These are phyloP conservation scores for Tigriopus japonicus DNA, from an alignment of 1,140 invertebrate species.

Conservation along the genomic window DNA sequence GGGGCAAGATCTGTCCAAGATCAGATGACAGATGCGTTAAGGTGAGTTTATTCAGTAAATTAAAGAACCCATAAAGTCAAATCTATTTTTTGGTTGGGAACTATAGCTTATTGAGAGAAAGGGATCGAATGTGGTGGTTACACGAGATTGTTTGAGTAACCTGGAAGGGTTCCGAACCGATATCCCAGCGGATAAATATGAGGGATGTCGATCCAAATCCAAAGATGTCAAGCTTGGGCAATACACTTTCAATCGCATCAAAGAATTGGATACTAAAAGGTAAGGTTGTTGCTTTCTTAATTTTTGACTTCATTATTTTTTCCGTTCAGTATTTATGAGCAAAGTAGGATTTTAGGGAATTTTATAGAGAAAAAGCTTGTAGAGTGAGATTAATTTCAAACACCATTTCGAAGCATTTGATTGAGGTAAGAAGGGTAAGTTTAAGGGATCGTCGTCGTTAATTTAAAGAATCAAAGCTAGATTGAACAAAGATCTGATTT, in stretches of 20 bases:
- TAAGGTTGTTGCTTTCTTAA: too few species aligned
- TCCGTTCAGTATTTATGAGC: too few species aligned
- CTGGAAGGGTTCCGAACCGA: constrained; percentile 53
- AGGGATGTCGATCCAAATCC: constrained; percentile 56
- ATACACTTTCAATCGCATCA: constrained; percentile 69
- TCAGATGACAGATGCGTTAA: constrained; percentile 74
- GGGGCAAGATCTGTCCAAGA: constrained; percentile 54
- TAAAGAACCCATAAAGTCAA: constrained; percentile 47
- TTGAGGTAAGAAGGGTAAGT: too few species aligned
- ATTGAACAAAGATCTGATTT: too few species aligned
- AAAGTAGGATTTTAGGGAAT: too few species aligned
- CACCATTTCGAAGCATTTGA: too few species aligned
- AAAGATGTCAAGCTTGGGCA: constrained; percentile 55
- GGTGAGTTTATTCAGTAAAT: constrained; percentile 44
- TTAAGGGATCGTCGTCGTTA: too few species aligned
- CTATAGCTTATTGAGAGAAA: constrained; percentile 22
- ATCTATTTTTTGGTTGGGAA: too few species aligned
- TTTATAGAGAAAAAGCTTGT: too few species aligned
- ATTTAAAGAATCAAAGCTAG: too few species aligned
- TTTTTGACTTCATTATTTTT: too few species aligned
- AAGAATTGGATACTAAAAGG: constrained; percentile 64
- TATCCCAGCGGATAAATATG: constrained; percentile 59
- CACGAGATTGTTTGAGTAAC: constrained; percentile 62
- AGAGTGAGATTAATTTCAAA: too few species aligned
- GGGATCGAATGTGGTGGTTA: constrained; percentile 53